phyloP scores from a whole-genome alignment of 1,140 invertebrate species.

The Liolophura sinensis region DNA sequence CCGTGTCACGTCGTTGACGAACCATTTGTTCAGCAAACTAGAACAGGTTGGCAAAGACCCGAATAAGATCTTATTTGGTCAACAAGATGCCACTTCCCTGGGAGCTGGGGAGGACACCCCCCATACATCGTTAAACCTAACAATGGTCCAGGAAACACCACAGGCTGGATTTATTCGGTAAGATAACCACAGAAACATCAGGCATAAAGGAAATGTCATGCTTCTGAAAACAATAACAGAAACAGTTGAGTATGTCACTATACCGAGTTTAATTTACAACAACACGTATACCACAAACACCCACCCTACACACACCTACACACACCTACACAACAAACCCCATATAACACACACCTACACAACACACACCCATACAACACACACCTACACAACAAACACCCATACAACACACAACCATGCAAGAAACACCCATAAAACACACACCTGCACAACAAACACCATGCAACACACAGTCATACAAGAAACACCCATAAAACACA shows the following conservation, averaged over 20 bases:
- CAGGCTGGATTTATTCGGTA: not conserved
- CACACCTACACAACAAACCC: too few species aligned
- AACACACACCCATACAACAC: too few species aligned
- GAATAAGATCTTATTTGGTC: constrained; percentile 7
- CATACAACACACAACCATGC: too few species aligned
- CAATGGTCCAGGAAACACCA: not conserved
- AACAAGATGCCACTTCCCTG: not conserved
- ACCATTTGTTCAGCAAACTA: constrained; percentile 1
- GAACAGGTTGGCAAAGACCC: not conserved
- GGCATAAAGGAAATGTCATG: not conserved
- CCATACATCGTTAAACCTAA: constrained; percentile 1
- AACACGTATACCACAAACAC: too few species aligned
- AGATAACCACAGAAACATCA: not conserved
- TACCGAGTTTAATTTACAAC: too few species aligned
- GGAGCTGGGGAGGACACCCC: constrained; percentile 2
- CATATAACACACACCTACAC: too few species aligned
- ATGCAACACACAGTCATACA: too few species aligned
- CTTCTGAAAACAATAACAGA: not conserved
- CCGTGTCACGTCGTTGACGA: constrained; percentile 4
- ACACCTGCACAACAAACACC: too few species aligned
- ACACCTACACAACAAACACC: too few species aligned
- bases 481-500: too few species aligned
- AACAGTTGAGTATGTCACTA: not conserved
- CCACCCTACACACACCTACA: too few species aligned
- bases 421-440: too few species aligned